Conservation (phyloP, 2,797 vertebrate species). For the Danio jaintianensis region DNA sequence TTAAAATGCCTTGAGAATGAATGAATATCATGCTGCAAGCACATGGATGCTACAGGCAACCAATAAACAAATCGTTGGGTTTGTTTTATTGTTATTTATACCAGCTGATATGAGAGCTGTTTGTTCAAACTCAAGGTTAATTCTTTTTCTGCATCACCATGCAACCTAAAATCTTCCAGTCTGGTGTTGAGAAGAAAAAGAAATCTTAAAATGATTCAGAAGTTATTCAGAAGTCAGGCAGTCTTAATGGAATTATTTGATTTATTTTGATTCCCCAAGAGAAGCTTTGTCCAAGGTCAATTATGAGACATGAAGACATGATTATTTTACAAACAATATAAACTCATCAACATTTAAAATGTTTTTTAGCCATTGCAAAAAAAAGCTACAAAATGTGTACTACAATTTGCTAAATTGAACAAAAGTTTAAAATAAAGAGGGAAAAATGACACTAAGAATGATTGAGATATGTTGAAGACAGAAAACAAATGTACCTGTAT, state of each 20-base stretch:
- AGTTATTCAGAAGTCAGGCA: background rate
- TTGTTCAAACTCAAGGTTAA: background rate
- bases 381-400: too few relatives aligned
- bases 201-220: too few relatives aligned
- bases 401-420: too few relatives aligned
- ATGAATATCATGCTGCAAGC: background rate
- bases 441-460: too few relatives aligned
- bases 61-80: background rate
- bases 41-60: background rate
- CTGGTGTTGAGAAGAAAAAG: background rate
- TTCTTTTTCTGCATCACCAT: background rate
- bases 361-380: background rate
- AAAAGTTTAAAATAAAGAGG: too few relatives aligned
- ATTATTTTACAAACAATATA: background rate
- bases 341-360: background rate
- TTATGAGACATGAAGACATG: background rate
- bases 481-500: background rate
- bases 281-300: background rate
- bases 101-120: background rate
- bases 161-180: background rate
- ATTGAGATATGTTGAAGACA: too few relatives aligned
- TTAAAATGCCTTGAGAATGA: background rate
- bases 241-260: background rate
- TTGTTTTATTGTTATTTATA: background rate
- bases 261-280: background rate